Conservation (phyloP, 2,113 vertebrate species). For the Ctenodactylus gundi region DNA sequence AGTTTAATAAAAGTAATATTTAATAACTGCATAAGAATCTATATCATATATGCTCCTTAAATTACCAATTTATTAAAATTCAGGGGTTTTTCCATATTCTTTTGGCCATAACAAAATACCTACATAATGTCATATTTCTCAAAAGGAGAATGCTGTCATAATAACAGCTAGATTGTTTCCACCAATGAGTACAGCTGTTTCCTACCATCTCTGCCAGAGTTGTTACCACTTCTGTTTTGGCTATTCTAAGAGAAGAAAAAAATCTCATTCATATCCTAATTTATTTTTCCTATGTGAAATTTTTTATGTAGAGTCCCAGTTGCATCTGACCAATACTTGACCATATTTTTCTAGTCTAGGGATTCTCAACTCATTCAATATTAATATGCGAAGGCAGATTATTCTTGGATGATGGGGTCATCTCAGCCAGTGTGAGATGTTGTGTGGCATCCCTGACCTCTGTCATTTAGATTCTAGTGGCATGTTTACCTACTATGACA, state of each 20-base stretch:
- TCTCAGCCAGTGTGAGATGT: not conserved
- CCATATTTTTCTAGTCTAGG: not conserved
- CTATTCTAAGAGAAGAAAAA: not conserved
- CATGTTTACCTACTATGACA: not conserved
- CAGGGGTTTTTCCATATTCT: not conserved
- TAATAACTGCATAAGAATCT: not conserved
- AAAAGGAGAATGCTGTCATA: not conserved
- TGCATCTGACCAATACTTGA: not conserved
- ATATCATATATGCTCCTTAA: not conserved
- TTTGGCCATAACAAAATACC: not conserved
- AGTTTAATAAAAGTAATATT: not conserved
- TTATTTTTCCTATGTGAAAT: not conserved
- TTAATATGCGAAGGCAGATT: not conserved
- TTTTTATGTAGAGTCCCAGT: not conserved
- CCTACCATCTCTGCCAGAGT: not conserved
- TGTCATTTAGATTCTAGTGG: not conserved
- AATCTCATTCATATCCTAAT: conserved; percentile 1
- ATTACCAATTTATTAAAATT: not conserved
- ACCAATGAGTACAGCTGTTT: not conserved
- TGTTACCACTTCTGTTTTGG: not conserved
- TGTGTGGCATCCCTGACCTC: not conserved
- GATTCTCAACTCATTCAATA: not conserved
- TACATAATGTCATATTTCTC: not conserved
- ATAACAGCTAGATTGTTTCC: not conserved
- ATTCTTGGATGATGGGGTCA: not conserved